Conservation (phyloP, 2,888 invertebrate species). For the Salpingus planirostris region DNA sequence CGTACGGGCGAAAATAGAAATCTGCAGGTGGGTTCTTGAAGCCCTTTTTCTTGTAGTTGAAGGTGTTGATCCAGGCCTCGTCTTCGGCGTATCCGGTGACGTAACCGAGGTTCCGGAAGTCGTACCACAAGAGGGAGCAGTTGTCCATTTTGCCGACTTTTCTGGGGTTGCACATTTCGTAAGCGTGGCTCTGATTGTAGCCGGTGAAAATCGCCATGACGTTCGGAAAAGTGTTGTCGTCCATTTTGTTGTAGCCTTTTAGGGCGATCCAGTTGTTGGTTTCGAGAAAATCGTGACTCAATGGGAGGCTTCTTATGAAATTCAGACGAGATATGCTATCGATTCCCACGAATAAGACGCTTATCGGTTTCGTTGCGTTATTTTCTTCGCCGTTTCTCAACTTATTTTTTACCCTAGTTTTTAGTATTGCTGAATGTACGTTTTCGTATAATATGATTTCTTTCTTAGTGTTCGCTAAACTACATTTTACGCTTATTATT, state of each 20-base stretch:
- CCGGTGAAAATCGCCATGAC: conserved; percentile 69
- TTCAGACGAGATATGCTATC: conserved; percentile 78
- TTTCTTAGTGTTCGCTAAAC: conserved; percentile 19
- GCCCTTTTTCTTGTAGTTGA: conserved; percentile 61
- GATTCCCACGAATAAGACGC: conserved; percentile 70
- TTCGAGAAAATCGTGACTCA: conserved; percentile 55
- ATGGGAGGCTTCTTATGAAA: conserved; percentile 66
- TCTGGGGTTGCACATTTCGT: conserved; percentile 45
- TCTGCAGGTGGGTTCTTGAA: conserved; percentile 68
- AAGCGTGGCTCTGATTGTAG: conserved; percentile 36
- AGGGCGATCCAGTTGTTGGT: conserved; percentile 38
- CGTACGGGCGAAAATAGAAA: conserved; percentile 68
- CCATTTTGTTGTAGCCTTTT: conserved; percentile 52
- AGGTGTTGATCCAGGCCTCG: conserved; percentile 60
- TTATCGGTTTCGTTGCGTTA: conserved; percentile 39
- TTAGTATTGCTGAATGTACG: conserved; percentile 44
- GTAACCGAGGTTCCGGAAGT: conserved; percentile 61
- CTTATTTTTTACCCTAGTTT: conserved; percentile 25
- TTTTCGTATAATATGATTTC: conserved; percentile 42
- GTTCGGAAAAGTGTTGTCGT: conserved; percentile 86
- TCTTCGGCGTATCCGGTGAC: conserved; percentile 75
- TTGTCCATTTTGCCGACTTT: conserved; percentile 53
- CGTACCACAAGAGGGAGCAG: conserved; percentile 70
- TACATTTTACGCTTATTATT: conserved; percentile 47
- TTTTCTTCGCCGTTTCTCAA: conserved; percentile 20